Conservation (phyloP, 2,888 invertebrate species). For the Nephrotoma flavescens region DNA sequence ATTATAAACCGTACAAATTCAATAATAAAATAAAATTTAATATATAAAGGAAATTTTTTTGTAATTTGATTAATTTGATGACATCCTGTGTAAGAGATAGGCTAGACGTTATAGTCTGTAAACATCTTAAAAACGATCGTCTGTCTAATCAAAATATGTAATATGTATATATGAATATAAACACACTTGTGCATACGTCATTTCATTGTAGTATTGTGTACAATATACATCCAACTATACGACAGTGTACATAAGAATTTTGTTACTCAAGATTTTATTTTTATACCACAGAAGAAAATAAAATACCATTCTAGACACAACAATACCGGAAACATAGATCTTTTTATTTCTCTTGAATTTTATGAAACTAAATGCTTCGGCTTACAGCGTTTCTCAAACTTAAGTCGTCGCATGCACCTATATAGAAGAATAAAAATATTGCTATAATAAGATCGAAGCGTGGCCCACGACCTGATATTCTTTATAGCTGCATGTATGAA, state of each 20-base stretch:
- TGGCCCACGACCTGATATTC: neutral
- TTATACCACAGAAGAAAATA: neutral
- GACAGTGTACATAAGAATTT: neutral
- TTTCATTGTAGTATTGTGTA: neutral
- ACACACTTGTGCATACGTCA: neutral
- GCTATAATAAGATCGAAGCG: neutral
- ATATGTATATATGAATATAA: neutral
- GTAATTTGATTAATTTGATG: neutral
- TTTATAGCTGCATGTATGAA: neutral
- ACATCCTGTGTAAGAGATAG: neutral
- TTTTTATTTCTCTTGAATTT: neutral
- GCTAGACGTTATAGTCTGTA: neutral
- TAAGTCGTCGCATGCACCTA: neutral
- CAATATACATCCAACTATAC: neutral
- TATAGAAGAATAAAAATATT: neutral
- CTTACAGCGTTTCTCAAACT: neutral
- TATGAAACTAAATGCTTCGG: neutral
- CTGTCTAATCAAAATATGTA: neutral
- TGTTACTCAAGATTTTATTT: neutral
- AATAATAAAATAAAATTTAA: neutral
- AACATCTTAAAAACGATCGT: neutral
- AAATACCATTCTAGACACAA: neutral
- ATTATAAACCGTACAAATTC: neutral
- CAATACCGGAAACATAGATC: neutral
- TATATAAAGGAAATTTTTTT: neutral